These are phyloP conservation scores for Odocoileus virginianus DNA, from an alignment of 2,113 vertebrate species.

Conservation along the genomic window DNA sequence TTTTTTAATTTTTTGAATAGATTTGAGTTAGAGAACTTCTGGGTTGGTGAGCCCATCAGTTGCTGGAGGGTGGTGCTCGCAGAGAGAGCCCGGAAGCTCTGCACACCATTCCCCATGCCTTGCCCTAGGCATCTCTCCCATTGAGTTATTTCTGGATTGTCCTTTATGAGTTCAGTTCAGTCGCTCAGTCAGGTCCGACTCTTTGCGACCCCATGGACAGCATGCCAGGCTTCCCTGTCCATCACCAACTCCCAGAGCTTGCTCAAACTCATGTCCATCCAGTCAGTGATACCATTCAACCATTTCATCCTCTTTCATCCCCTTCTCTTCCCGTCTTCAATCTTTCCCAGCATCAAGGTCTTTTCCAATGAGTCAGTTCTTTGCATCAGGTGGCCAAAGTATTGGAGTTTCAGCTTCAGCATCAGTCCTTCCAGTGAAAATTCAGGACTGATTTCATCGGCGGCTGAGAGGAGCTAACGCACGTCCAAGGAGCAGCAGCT, in stretches of 20 bases:
- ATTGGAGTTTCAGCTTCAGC: not conserved
- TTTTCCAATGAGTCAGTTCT: not conserved
- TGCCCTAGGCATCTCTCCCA: not conserved
- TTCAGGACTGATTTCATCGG: not conserved
- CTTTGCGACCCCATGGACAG: not conserved
- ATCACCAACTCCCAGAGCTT: not conserved
- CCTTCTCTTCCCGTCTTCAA: not conserved
- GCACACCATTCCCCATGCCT: not conserved
- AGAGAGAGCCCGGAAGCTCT: not conserved
- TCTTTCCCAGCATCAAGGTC: not conserved
- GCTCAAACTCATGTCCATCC: not conserved
- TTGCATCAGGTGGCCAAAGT: not conserved
- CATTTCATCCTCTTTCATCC: not conserved
- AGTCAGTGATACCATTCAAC: not conserved
- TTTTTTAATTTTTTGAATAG: not conserved
- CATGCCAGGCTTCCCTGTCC: not conserved
- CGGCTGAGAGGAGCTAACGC: no score
- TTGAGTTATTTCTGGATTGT: not conserved
- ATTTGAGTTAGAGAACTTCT: not conserved
- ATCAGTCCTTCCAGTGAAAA: not conserved
- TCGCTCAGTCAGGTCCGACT: rapidly evolving
- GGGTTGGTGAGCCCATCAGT: no score
- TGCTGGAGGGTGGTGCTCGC: not conserved
- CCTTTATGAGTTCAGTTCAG: not conserved
- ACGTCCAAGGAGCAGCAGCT: no score